Conservation (phyloP, 1,140 invertebrate genomes). For the Atta cephalotes region DNA sequence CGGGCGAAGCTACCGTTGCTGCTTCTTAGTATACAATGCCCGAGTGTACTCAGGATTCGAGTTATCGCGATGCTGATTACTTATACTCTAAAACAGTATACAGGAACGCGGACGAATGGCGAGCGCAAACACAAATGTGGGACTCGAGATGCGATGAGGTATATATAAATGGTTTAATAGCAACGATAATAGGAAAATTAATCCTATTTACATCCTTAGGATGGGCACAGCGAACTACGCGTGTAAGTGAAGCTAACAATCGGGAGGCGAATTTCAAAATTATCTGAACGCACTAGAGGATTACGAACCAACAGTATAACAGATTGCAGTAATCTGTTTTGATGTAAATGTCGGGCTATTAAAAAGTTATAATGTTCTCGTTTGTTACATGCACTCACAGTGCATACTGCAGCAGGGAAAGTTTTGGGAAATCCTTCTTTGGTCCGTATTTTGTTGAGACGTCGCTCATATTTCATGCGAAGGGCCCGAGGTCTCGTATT, state of each 20-base stretch:
- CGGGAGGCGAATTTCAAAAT: conserved; percentile 11
- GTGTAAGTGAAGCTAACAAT: not conserved
- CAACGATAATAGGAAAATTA: conserved; percentile 48
- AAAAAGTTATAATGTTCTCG: conserved; percentile 31
- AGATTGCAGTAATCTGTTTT: conserved; percentile 9
- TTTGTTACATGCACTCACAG: not conserved
- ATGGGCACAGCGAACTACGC: not conserved
- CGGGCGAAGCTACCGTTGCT: not conserved
- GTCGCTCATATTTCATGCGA: conserved; percentile 44
- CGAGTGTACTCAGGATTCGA: conserved; percentile 48
- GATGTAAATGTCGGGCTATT: not conserved
- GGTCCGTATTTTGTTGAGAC: conserved; percentile 38
- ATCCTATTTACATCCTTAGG: conserved; percentile 5
- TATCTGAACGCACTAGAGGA: conserved; percentile 4
- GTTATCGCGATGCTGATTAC: conserved; percentile 57
- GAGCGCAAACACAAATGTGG: not conserved
- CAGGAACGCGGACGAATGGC: not conserved
- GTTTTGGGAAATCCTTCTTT: conserved; percentile 27
- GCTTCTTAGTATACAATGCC: conserved; percentile 45
- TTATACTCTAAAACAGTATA: conserved; percentile 50
- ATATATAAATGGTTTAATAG: conserved; percentile 48
- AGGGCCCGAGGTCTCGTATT: conserved; percentile 25
- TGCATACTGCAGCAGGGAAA: not conserved
- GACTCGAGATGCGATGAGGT: not conserved
- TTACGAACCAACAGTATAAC: not conserved